These are phyloP conservation scores for Brachirus orientalis DNA, from an alignment of 2,113 vertebrate genomes.

Conservation along the genomic window DNA sequence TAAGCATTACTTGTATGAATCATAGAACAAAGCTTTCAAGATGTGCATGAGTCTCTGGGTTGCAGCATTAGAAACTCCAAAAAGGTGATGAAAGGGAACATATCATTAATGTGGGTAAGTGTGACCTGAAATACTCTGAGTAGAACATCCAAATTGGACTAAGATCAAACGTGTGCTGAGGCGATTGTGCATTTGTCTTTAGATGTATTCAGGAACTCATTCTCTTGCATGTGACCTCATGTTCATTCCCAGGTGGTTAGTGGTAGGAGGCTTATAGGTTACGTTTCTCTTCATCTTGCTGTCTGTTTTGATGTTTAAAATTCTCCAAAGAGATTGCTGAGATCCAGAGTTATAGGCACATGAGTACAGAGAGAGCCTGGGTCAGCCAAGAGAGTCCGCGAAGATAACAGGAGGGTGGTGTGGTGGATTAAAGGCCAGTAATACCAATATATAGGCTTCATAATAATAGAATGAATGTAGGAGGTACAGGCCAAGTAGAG, in stretches of 20 bases:
- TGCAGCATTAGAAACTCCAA: neutral
- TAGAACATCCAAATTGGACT: constrained; percentile 26
- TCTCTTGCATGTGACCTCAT: constrained; percentile 33
- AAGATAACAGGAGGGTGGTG: constrained; percentile 38
- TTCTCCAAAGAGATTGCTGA: constrained; percentile 18
- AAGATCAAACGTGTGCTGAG: constrained; percentile 28
- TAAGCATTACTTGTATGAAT: constrained; percentile 6
- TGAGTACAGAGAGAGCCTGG: constrained; percentile 19
- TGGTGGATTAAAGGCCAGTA: constrained; percentile 32
- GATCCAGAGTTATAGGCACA: constrained; percentile 31
- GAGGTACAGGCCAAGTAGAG: constrained; percentile 10
- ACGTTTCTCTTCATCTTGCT: constrained; percentile 6
- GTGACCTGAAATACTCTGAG: constrained; percentile 36
- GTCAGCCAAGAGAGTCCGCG: constrained; percentile 3
- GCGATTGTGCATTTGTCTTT: constrained; percentile 17
- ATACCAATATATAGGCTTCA: constrained; percentile 20
- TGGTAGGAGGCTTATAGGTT: constrained; percentile 20
- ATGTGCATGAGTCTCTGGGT: constrained; percentile 1
- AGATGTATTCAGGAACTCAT: constrained; percentile 36
- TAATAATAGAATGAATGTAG: constrained; percentile 34
- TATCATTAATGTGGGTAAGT: constrained; percentile 29
- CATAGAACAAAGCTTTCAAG: constrained; percentile 1
- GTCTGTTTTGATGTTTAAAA: neutral
- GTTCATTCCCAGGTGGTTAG: constrained; percentile 37
- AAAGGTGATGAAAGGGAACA: constrained; percentile 21